A percentile compares a stretch with the other conserved stretches of the same genome.
phyloP scores from a whole-genome alignment of 2,888 invertebrate genomes.

The Oscheius sp. region DNA sequence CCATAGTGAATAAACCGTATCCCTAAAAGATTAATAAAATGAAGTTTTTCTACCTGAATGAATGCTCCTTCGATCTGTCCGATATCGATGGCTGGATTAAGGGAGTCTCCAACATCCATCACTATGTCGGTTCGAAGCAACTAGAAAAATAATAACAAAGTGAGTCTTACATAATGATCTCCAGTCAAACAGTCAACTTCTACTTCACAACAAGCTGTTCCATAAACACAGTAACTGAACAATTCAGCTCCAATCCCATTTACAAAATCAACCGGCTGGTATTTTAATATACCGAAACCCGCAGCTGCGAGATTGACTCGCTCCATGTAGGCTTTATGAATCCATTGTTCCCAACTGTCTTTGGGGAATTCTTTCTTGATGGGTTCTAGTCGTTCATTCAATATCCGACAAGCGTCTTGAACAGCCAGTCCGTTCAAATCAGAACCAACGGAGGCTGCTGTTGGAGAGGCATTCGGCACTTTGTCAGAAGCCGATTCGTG shows the following conservation, averaged over 20 bases:
- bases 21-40: constrained; percentile 74
- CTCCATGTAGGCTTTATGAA: constrained; percentile 81
- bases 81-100: constrained; percentile 95
- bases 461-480: constrained; percentile 88
- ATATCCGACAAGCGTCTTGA: constrained; percentile 80
- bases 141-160: constrained; percentile 68
- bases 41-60: constrained; percentile 76
- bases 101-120: constrained; percentile 92
- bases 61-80: constrained; percentile 96
- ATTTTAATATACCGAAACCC: constrained; percentile 78
- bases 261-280: constrained; percentile 60
- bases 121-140: constrained; percentile 89
- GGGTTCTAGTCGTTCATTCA: constrained; percentile 81
- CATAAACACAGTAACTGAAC: constrained; percentile 87
- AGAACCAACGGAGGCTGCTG: constrained; percentile 87
- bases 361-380: constrained; percentile 81
- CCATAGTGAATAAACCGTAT: constrained; percentile 88
- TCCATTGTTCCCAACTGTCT: constrained; percentile 86
- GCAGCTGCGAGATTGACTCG: constrained; percentile 83
- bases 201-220: constrained; percentile 86
- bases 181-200: constrained; percentile 93
- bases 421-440: constrained; percentile 92
- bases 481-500: constrained; percentile 87
- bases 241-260: constrained; percentile 78
- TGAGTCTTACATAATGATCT: constrained; percentile 80